Evolutionary conservation across 2,113 vertebrate genomes (phyloP), one percentile per base, ranked within the genome.

Genomic region (Aphelocoma coerulescens): DNA sequence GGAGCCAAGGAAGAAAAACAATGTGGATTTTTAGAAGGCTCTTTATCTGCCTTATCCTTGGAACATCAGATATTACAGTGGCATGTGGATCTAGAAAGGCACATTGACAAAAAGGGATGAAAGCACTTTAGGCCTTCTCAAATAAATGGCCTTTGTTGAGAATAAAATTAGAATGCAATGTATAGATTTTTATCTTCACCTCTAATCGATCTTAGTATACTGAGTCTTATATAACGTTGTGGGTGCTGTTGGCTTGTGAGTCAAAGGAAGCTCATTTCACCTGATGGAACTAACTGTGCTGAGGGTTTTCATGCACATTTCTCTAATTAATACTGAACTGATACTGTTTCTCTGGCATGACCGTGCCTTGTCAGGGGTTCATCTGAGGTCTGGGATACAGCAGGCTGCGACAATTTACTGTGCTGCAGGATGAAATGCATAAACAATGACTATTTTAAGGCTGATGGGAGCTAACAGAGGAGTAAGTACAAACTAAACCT

Each of bases 401-500:
- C 61, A 92, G 57, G n/a, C 46, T 63, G 35, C 41, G 66, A 23
- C 41, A 75, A 4, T 89, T 87, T 57, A 16, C 23, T 57, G 37
- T 65, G 73, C 43, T 0, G 2, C 57, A 59, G 77, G 41, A 57
- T 1, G 5, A 16, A 69, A 52, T n/a, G 48, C 46, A 68, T 63
- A 86, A 80, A 39, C 39, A 63, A 48, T 7, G 11, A 26, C 35
- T 93, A 13, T 80, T 88, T 77, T 52, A 63, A 55, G 75, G 59
- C 61, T 67, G 44, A 37, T 80, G 33, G 33, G 72, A 74, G 48
- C 63, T 88, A 91, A 93, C 43, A 37, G 35, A 37, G 41, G 86
- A 76, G 44, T 75, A 85, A 88, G 30, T 71, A 32, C 80, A 91
- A 96, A 65, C 48, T 77, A 57, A 95, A 63, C 71, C 43, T 52